Evolutionary conservation across 2,888 invertebrate genomes (phyloP), one percentile per base, ranked within the genome.

Genomic region (Eupithecia vulgata): DNA sequence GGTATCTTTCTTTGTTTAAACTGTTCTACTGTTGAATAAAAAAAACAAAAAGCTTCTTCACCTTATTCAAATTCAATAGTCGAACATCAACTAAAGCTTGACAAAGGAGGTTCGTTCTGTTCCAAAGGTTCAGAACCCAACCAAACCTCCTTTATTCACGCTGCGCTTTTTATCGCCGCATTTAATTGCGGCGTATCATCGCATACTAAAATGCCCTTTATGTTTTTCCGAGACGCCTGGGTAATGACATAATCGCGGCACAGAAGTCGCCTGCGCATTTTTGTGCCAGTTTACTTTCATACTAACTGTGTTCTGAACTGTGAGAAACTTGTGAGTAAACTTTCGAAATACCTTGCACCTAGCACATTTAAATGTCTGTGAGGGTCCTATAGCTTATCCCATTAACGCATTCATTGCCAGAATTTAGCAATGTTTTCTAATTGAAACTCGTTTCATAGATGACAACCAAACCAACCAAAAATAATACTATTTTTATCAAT

Each of bases 131-230:
- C 76, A 70, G 78, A 76, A 75, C 77, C 74, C 69, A 42, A 64
- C 71, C 73, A 71, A 70, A 77, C 67, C 75, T 65, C 68, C 73
- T 73, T 78, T 71, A 74, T 78, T 74, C 73, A 78, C 83, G 78
- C 78, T 78, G 66, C 48, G 75, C 74, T 82, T 82, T 86, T 87
- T 87, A 79, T 80, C 72, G 81, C 67, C 73, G 78, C 81, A 84
- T 88, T 90, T 94, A 93, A 94, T 94, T 92, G 89, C 88, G 82
- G 86, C 88, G 92, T 94, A 94, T 94, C 94, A 94, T 94, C 92
- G 91, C 93, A 93, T 94, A 93, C 93, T 92, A 88, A 90, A 90
- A 91, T 91, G 91, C 90, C 90, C 91, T 90, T 90, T 88, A 85
- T 85, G 87, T 92, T 92, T 93, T 93, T 90, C 82, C 87, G 72